A percentile compares a stretch with the other conserved stretches of the same genome.
Conservation (phyloP, 2,113 vertebrate genomes). For the Cromileptes altivelis region DNA sequence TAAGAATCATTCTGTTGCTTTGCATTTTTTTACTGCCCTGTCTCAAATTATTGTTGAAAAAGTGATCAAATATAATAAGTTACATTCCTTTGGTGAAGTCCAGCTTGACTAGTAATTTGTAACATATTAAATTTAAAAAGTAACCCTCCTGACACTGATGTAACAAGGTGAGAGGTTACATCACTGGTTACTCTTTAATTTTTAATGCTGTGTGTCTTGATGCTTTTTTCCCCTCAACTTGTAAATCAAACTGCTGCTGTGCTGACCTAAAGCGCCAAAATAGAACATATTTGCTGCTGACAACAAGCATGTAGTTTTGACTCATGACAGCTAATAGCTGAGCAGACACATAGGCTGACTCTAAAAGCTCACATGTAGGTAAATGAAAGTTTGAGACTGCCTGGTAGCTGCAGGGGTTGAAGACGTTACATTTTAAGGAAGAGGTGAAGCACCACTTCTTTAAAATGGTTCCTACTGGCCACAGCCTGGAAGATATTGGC, state of each 20-base stretch:
- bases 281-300: not conserved
- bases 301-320: constrained; percentile 8
- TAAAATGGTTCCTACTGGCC: constrained; percentile 51
- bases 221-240: not conserved
- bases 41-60: too few relatives aligned
- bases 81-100: too few relatives aligned
- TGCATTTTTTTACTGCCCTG: too few relatives aligned
- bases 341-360: not conserved
- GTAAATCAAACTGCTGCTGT: not conserved
- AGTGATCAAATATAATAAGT: too few relatives aligned
- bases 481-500: constrained; percentile 26
- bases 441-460: constrained; percentile 47
- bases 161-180: not conserved
- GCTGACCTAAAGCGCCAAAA: not conserved
- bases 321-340: not conserved
- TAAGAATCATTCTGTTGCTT: too few relatives aligned
- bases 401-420: not conserved
- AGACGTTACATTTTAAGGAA: constrained; percentile 55
- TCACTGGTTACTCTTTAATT: not conserved
- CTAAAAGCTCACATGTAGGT: too few relatives aligned
- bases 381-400: constrained; percentile 5
- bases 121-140: too few relatives aligned
- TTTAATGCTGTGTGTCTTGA: not conserved
- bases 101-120: too few relatives aligned
- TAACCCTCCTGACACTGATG: not conserved